These are phyloP conservation scores for Ornithoptera priamus DNA, from an alignment of 2,888 invertebrate genomes.

Conservation along the genomic window DNA sequence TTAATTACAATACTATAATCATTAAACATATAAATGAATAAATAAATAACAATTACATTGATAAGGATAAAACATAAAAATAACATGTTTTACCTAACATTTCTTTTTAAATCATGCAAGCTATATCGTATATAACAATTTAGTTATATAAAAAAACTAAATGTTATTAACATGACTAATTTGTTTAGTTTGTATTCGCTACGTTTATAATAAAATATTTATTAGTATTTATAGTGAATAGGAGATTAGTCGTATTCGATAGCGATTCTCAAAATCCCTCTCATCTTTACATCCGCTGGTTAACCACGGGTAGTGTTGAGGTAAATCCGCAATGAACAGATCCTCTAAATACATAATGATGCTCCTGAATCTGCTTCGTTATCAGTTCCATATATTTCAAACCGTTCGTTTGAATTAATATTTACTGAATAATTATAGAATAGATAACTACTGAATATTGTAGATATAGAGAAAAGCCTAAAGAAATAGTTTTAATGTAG, in stretches of 20 bases:
- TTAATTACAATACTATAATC: no score
- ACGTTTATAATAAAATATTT: not conserved
- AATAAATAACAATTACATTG: no score
- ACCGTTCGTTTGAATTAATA: not conserved
- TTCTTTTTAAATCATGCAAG: no score
- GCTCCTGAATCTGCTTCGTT: not conserved
- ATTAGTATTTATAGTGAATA: not conserved
- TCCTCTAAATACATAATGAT: slow-evolving; percentile 15
- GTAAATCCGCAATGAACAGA: slow-evolving; percentile 7
- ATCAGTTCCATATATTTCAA: not conserved
- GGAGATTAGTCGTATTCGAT: not conserved
- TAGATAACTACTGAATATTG: no score
- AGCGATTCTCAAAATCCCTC: not conserved
- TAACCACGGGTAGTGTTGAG: slow-evolving; percentile 5
- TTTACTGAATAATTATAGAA: no score
- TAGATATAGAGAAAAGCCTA: no score
- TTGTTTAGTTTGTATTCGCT: not conserved
- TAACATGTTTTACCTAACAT: no score
- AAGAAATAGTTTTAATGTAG: no score
- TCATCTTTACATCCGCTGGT: not conserved
- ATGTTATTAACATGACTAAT: not conserved
- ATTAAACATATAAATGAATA: no score
- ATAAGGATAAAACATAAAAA: no score
- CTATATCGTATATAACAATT: no score
- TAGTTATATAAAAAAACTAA: not conserved